A percentile compares a stretch with the other conserved stretches of the same genome.
phyloP scores from a whole-genome alignment of 2,888 invertebrate species.

The Drosophila mimetica region DNA sequence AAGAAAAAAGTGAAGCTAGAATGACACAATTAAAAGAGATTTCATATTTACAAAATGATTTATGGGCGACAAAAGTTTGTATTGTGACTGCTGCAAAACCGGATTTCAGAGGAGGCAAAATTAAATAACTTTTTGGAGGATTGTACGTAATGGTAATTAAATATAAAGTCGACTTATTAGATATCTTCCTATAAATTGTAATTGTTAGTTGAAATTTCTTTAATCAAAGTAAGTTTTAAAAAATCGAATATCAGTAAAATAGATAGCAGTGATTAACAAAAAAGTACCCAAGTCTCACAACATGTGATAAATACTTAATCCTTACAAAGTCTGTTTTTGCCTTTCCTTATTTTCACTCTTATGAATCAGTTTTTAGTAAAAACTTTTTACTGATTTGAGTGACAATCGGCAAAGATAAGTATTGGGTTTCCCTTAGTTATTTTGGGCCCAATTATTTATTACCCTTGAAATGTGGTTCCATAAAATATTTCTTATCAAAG shows the following conservation, averaged over 20 bases:
- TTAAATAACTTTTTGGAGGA: background rate
- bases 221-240: too few relatives aligned
- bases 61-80: background rate
- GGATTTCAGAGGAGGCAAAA: background rate
- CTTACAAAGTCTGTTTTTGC: background rate
- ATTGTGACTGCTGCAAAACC: constrained; percentile 4
- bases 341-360: background rate
- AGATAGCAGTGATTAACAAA: background rate
- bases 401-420: constrained; percentile 23
- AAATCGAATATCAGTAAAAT: too few relatives aligned
- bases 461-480: background rate
- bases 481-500: constrained; percentile 21
- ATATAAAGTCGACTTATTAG: background rate
- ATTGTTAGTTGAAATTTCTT: too few relatives aligned
- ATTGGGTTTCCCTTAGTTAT: constrained; percentile 17
- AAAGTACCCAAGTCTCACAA: background rate
- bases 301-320: background rate
- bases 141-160: background rate
- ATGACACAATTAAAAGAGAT: constrained; percentile 30
- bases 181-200: too few relatives aligned
- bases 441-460: constrained; percentile 19
- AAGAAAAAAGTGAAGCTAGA: constrained; percentile 21
- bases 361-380: constrained; percentile 26
- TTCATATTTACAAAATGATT: constrained; percentile 27
- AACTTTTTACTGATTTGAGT: constrained; percentile 11